Conservation (phyloP, 2,888 invertebrate species). For the Galeopsomyia nigrocyanea region DNA sequence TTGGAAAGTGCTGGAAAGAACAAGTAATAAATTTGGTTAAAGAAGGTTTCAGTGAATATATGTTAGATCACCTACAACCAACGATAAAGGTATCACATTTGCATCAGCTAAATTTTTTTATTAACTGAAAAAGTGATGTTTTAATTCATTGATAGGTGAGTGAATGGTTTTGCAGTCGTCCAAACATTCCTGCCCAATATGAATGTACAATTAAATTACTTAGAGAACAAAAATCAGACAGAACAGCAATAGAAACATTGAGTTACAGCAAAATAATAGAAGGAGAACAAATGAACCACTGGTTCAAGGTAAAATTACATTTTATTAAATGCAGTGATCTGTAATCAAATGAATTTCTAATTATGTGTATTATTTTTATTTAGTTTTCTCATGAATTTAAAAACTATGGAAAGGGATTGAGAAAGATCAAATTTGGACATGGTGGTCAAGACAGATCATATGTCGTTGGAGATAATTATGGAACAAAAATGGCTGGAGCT, state of each 20-base stretch:
- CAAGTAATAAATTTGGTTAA: slow-evolving; percentile 69
- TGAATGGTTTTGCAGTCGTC: slow-evolving; percentile 61
- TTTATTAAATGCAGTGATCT: too few species aligned
- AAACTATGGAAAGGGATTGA: slow-evolving; percentile 71
- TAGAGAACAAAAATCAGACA: slow-evolving; percentile 45
- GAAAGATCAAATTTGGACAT: slow-evolving; percentile 71
- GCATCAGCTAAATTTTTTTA: neutral
- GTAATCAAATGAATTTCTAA: neutral
- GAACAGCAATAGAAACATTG: slow-evolving; percentile 58
- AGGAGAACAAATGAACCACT: slow-evolving; percentile 58
- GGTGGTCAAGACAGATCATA: slow-evolving; percentile 73
- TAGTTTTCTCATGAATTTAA: slow-evolving; percentile 70
- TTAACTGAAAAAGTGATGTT: neutral
- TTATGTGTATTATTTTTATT: neutral
- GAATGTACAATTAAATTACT: slow-evolving; percentile 44
- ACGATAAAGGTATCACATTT: slow-evolving; percentile 66
- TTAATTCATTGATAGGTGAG: slow-evolving; percentile 54
- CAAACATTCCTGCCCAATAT: slow-evolving; percentile 61
- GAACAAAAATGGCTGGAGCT: slow-evolving; percentile 76
- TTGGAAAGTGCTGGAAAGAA: slow-evolving; percentile 67
- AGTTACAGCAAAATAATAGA: slow-evolving; percentile 48
- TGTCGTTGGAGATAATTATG: slow-evolving; percentile 76
- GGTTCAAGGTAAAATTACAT: slow-evolving; percentile 55
- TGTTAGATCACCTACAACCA: slow-evolving; percentile 71
- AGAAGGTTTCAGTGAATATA: slow-evolving; percentile 64